Evolutionary conservation across 2,797 vertebrate species (phyloP).

Genomic region (Hyperoplus immaculatus): DNA sequence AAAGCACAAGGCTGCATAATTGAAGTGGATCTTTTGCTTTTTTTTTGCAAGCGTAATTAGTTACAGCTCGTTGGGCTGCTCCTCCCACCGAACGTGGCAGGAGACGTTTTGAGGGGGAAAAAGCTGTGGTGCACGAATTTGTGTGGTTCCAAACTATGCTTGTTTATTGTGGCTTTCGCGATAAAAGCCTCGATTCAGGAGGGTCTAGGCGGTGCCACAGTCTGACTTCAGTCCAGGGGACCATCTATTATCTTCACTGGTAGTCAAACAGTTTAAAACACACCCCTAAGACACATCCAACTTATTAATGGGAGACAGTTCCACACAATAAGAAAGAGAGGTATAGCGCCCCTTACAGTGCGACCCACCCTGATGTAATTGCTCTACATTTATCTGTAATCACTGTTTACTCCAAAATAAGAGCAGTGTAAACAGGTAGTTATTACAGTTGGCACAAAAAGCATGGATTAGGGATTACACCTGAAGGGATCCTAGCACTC

Average conservation of each 20-base stretch:
- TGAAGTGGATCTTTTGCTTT: slow-evolving; percentile 66
- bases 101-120: slow-evolving; percentile 37
- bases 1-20: slow-evolving; percentile 74
- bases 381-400: slow-evolving; percentile 82
- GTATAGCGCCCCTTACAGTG: slow-evolving; percentile 57
- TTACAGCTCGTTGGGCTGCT: slow-evolving; percentile 78
- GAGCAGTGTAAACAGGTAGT: slow-evolving; percentile 70
- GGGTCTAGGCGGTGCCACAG: slow-evolving; percentile 11
- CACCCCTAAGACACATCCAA: slow-evolving; percentile 40
- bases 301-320: slow-evolving; percentile 68
- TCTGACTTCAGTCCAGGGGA: slow-evolving; percentile 30
- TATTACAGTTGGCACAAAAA: slow-evolving; percentile 73
- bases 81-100: slow-evolving; percentile 63
- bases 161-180: slow-evolving; percentile 38
- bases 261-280: slow-evolving; percentile 26
- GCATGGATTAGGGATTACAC: slow-evolving; percentile 48
- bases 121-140: background rate
- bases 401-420: slow-evolving; percentile 75
- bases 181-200: slow-evolving; percentile 37
- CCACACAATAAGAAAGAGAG: slow-evolving; percentile 58
- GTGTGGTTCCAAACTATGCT: slow-evolving; percentile 11
- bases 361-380: slow-evolving; percentile 75
- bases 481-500: slow-evolving; percentile 41
- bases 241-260: slow-evolving; percentile 23
- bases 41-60: slow-evolving; percentile 76